phyloP scores from a whole-genome alignment of 2,113 vertebrate genomes.

The Psettodes erumei region DNA sequence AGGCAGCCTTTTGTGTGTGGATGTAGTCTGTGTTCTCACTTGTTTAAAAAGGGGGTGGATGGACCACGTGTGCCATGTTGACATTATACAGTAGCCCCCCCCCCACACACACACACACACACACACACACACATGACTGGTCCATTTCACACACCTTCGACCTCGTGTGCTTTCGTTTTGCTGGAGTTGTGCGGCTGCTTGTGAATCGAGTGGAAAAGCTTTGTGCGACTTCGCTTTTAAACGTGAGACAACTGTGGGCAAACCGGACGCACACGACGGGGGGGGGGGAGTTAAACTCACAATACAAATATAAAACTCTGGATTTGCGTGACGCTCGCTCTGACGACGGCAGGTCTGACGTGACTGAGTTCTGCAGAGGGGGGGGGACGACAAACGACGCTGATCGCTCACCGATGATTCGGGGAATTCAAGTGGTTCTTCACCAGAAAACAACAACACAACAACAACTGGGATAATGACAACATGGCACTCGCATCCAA shows the following conservation, averaged over 20 bases:
- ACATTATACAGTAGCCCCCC: conserved; percentile 42
- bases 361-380: background rate
- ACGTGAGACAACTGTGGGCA: conserved; percentile 1
- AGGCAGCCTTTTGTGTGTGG: conserved; percentile 13
- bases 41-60: conserved; percentile 2
- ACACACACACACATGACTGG: background rate
- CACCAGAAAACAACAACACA: no score
- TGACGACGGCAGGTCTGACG: no score
- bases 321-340: no score
- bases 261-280: background rate
- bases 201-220: no score
- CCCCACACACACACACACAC: no score
- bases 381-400: conserved; percentile 22
- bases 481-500: conserved; percentile 66
- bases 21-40: conserved; percentile 2
- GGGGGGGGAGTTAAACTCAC: no score
- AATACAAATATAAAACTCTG: no score
- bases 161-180: conserved; percentile 61
- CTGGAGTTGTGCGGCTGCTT: conserved; percentile 9
- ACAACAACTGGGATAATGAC: conserved; percentile 48
- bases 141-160: background rate
- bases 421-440: conserved; percentile 26
- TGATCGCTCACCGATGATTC: background rate
- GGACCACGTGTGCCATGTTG: conserved; percentile 59
- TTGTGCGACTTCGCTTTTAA: no score